Conservation (phyloP, 2,797 vertebrate species). For the Perodicticus potto region DNA sequence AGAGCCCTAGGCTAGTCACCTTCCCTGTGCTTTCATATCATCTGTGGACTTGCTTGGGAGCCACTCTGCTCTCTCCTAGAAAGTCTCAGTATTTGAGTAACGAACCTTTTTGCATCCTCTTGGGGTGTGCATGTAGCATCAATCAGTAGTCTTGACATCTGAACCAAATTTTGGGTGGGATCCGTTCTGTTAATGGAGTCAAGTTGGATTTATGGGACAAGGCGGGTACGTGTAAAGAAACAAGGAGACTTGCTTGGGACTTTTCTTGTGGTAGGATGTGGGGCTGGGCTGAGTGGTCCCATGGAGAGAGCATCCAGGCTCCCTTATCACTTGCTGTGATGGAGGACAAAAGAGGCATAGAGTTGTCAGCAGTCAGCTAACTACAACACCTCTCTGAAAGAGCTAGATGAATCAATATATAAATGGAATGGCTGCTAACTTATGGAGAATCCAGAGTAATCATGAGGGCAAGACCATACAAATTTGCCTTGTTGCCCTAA, state of each 20-base stretch:
- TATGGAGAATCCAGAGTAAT: background rate
- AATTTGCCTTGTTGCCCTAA: background rate
- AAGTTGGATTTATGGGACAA: too few relatives aligned
- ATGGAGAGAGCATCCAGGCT: too few relatives aligned
- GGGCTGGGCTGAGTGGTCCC: too few relatives aligned
- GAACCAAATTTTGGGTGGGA: background rate
- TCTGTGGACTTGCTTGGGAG: background rate
- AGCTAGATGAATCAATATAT: background rate
- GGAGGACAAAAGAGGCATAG: too few relatives aligned
- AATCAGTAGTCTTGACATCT: background rate
- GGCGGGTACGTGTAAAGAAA: too few relatives aligned
- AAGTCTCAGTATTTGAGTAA: background rate
- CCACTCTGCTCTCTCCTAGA: background rate
- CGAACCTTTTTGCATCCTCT: background rate
- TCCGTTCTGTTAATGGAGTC: background rate
- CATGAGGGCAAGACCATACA: background rate
- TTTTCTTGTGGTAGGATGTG: too few relatives aligned
- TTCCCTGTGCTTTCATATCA: background rate
- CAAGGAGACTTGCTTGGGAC: too few relatives aligned
- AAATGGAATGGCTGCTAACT: background rate
- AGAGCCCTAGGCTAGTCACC: background rate
- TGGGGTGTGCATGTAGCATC: too few relatives aligned
- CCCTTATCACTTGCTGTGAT: too few relatives aligned
- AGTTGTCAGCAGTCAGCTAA: too few relatives aligned
- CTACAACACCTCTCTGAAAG: background rate